Evolutionary conservation across 2,113 vertebrate species (phyloP).

Genomic region (Epinephelus fuscoguttatus): DNA sequence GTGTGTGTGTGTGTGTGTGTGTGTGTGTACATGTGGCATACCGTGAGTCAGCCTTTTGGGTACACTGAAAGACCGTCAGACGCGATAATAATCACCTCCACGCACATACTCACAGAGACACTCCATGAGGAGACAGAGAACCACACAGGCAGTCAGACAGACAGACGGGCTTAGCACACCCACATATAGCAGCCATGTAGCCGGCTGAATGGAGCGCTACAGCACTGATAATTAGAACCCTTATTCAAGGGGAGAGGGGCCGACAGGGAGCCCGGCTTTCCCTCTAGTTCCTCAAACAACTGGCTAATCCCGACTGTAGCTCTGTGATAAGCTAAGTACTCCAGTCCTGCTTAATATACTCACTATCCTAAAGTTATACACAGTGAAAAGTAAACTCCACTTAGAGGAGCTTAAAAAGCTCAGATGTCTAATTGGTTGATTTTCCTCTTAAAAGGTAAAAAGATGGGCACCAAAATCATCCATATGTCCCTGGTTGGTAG

Average conservation of each 20-base stretch:
- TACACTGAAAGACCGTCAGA: constrained; percentile 69
- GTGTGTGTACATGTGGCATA: constrained; percentile 50
- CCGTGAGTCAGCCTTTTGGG: constrained; percentile 79
- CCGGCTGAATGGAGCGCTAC: constrained; percentile 24
- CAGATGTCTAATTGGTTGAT: constrained; percentile 4
- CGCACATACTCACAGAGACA: constrained; percentile 53
- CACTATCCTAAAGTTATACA: constrained; percentile 18
- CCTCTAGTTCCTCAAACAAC: constrained; percentile 40
- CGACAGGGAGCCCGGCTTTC: constrained; percentile 27
- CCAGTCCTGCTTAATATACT: constrained; percentile 23
- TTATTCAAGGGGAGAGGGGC: constrained; percentile 30
- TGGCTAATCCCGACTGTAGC: constrained; percentile 54
- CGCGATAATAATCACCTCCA: constrained; percentile 71
- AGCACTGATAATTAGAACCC: constrained; percentile 53
- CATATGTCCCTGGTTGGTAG: not conserved
- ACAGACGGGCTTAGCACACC: constrained; percentile 53
- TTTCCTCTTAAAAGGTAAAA: not conserved
- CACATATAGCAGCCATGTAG: constrained; percentile 54
- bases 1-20: constrained; percentile 32
- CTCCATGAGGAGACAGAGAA: constrained; percentile 52
- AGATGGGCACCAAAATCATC: not conserved
- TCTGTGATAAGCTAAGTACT: constrained; percentile 45
- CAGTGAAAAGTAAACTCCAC: constrained; percentile 21
- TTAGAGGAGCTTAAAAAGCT: constrained; percentile 29
- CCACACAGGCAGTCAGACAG: constrained; percentile 59